phyloP scores from a whole-genome alignment of 2,888 invertebrate species.

The Mythimna pallens region DNA sequence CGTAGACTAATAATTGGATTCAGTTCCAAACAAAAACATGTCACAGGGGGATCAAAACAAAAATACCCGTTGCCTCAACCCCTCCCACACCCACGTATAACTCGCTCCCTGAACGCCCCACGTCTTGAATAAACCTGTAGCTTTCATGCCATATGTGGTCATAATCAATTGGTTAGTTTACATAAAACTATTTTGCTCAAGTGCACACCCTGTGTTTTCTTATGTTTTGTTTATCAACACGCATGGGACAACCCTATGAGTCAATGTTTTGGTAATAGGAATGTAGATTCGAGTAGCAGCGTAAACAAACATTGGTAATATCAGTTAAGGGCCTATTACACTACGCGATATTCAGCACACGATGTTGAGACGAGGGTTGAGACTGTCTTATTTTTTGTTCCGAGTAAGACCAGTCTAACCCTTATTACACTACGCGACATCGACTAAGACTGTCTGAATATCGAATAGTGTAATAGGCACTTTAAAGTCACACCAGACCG shows the following conservation, averaged over 20 bases:
- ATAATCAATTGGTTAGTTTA: constrained; percentile 41
- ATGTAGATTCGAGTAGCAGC: constrained; percentile 18
- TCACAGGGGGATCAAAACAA: constrained; percentile 6
- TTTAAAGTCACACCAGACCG: no score
- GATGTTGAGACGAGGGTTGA: no score
- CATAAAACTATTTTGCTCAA: constrained; percentile 41
- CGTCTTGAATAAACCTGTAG: constrained; percentile 29
- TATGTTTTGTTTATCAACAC: constrained; percentile 37
- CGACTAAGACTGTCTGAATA: no score
- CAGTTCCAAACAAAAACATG: constrained; percentile 19
- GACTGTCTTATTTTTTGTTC: no score
- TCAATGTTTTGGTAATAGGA: constrained; percentile 26
- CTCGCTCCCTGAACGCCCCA: constrained; percentile 9
- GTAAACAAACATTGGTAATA: constrained; percentile 5
- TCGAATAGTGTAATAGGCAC: no score
- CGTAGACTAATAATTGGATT: constrained; percentile 18
- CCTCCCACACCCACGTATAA: constrained; percentile 5
- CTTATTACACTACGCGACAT: no score
- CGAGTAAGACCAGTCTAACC: no score
- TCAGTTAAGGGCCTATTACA: no score
- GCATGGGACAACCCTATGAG: constrained; percentile 14
- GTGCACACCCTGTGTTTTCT: constrained; percentile 26
- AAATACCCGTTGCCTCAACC: constrained; percentile 17
- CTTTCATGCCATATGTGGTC: constrained; percentile 14
- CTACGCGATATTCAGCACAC: no score